A percentile compares a stretch with the other conserved stretches of the same genome.
These are phyloP conservation scores for Papilio glaucus DNA, from an alignment of 1,140 invertebrate species.

Conservation along the genomic window DNA sequence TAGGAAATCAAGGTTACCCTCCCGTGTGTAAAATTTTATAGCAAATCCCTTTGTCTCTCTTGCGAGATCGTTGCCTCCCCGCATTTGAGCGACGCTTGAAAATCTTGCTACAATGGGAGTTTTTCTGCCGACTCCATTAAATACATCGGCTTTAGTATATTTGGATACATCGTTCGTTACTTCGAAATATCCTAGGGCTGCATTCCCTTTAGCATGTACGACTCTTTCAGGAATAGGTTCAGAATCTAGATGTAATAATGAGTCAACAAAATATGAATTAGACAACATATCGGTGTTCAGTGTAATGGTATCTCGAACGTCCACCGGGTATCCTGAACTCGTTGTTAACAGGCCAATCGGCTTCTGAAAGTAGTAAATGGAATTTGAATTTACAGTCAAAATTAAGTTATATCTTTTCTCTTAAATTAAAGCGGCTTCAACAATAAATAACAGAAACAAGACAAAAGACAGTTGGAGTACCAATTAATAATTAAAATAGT, in stretches of 20 bases:
- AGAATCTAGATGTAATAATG: constrained; percentile 84
- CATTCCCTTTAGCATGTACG: constrained; percentile 96
- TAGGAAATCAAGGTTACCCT: constrained; percentile 89
- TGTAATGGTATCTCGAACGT: constrained; percentile 86
- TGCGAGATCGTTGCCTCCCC: constrained; percentile 90
- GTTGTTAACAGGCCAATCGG: constrained; percentile 84
- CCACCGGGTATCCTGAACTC: constrained; percentile 88
- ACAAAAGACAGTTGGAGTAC: too few relatives aligned
- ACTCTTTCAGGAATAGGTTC: constrained; percentile 97
- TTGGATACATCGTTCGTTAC: constrained; percentile 95
- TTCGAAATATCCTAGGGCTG: constrained; percentile 97
- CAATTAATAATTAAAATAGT: too few relatives aligned
- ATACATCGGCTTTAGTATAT: constrained; percentile 93
- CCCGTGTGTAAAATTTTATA: constrained; percentile 89
- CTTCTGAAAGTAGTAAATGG: constrained; percentile 57
- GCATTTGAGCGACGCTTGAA: constrained; percentile 93
- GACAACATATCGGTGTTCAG: constrained; percentile 85
- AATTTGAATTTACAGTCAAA: neutral
- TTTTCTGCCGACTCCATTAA: constrained; percentile 92
- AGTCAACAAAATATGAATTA: constrained; percentile 92
- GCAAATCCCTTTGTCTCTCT: constrained; percentile 88
- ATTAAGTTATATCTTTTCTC: neutral
- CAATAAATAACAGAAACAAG: too few relatives aligned
- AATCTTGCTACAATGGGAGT: constrained; percentile 89
- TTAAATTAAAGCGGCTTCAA: too few relatives aligned